Conservation (phyloP, 2,888 invertebrate genomes). For the Hypena proboscidalis region DNA sequence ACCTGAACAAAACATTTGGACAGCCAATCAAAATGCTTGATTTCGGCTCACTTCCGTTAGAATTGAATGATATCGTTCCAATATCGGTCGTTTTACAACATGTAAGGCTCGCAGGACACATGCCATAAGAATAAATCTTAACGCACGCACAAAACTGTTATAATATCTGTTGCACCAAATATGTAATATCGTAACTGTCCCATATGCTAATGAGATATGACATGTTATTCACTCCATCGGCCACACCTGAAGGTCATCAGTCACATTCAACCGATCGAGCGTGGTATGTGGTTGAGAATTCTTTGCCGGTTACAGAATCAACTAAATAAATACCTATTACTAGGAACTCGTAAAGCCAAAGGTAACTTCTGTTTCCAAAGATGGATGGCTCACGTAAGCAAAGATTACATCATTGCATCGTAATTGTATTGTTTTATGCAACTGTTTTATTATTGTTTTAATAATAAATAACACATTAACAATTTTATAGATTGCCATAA, state of each 20-base stretch:
- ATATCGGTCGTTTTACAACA: too few relatives aligned
- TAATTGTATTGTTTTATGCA: constrained; percentile 11
- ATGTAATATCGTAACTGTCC: constrained; percentile 30
- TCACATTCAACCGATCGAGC: constrained; percentile 56
- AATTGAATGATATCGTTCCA: too few relatives aligned
- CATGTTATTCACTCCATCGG: constrained; percentile 42
- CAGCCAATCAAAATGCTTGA: too few relatives aligned
- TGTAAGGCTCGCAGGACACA: too few relatives aligned
- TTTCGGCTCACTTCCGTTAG: too few relatives aligned
- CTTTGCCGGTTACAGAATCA: constrained; percentile 62
- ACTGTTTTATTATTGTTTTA: constrained; percentile 15
- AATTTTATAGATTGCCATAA: too few relatives aligned
- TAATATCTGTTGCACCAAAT: background rate
- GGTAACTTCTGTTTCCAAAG: constrained; percentile 16
- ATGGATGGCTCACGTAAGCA: constrained; percentile 16
- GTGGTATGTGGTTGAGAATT: constrained; percentile 60
- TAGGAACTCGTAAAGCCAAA: constrained; percentile 18
- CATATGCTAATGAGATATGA: constrained; percentile 29
- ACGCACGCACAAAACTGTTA: too few relatives aligned
- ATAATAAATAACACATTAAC: too few relatives aligned
- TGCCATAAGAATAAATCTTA: too few relatives aligned
- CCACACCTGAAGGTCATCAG: constrained; percentile 63
- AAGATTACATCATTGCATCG: constrained; percentile 21
- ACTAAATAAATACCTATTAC: constrained; percentile 22
- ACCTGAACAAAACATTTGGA: too few relatives aligned